Percentiles rank a stretch among this genome's conserved stretches.
Evolutionary conservation across 2,113 vertebrate species (phyloP).

Genomic region (Myotis lucifugus): DNA sequence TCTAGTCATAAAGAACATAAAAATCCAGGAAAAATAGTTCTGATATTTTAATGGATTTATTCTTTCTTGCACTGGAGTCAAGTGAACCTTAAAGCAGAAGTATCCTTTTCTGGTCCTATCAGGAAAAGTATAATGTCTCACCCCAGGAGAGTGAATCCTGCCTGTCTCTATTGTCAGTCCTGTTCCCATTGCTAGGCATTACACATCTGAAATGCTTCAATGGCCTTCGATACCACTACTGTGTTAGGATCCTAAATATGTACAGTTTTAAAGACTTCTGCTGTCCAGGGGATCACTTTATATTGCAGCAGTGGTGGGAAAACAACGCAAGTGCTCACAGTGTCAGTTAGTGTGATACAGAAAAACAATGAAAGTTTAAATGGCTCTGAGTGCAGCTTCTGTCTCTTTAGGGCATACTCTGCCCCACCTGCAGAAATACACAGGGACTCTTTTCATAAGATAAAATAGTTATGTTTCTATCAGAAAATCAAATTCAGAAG

Average conservation of each 20-base stretch:
- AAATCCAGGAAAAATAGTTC: not conserved
- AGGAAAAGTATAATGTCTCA: not conserved
- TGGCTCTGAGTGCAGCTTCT: not conserved
- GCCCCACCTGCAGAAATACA: not conserved
- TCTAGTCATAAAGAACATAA: not conserved
- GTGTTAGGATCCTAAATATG: not conserved
- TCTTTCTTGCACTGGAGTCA: not conserved
- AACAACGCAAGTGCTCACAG: not conserved
- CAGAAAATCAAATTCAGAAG: not conserved
- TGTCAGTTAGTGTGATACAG: not conserved
- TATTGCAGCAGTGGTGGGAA: not conserved
- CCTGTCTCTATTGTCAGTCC: not conserved
- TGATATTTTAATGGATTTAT: not conserved
- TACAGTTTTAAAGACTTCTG: not conserved
- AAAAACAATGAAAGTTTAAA: not conserved
- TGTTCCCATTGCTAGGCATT: not conserved
- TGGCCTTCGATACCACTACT: not conserved
- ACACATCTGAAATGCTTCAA: not conserved
- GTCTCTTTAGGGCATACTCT: not conserved
- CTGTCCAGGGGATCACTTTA: not conserved
- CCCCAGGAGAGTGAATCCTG: not conserved
- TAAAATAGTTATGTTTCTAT: not conserved
- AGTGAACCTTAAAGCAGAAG: not conserved
- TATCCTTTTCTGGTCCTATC: not conserved
- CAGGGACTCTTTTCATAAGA: not conserved